Evolutionary conservation across 2,888 invertebrate species (phyloP).

Genomic region (Ochropacha duplaris): DNA sequence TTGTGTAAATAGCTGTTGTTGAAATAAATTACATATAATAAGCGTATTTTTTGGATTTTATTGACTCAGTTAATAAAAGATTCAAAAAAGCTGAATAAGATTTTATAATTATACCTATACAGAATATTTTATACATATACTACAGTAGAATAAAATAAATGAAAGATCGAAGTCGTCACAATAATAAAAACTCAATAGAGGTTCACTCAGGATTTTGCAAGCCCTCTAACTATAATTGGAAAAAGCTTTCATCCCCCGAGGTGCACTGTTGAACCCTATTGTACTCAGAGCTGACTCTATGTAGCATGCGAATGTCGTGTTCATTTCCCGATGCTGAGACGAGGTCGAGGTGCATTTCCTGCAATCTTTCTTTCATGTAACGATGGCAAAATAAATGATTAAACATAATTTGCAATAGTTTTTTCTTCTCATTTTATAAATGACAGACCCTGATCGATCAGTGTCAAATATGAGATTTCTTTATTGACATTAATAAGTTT

Average conservation of each 20-base stretch:
- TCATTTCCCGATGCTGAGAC: constrained; percentile 51
- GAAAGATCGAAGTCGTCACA: not conserved
- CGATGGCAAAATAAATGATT: constrained; percentile 40
- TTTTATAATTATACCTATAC: too few species aligned
- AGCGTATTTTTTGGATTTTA: not conserved
- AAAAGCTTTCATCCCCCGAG: constrained; percentile 54
- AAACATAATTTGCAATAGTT: not conserved
- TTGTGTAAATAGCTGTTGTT: too few species aligned
- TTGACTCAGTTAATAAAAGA: not conserved
- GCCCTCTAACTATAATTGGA: constrained; percentile 41
- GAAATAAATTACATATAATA: not conserved
- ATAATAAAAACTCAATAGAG: constrained; percentile 1
- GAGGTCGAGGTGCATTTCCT: constrained; percentile 69
- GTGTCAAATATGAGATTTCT: too few species aligned
- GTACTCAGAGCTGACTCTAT: constrained; percentile 35
- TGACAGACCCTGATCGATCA: too few species aligned
- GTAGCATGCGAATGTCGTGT: constrained; percentile 55
- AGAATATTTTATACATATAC: too few species aligned
- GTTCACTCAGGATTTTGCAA: constrained; percentile 3
- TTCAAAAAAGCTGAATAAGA: too few species aligned
- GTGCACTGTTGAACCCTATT: constrained; percentile 31
- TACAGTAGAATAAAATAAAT: not conserved
- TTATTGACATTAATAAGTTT: too few species aligned
- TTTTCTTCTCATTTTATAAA: not conserved
- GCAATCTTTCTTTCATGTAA: constrained; percentile 48